Evolutionary conservation across 2,113 vertebrate genomes (phyloP).

Genomic region (Castor canadensis): DNA sequence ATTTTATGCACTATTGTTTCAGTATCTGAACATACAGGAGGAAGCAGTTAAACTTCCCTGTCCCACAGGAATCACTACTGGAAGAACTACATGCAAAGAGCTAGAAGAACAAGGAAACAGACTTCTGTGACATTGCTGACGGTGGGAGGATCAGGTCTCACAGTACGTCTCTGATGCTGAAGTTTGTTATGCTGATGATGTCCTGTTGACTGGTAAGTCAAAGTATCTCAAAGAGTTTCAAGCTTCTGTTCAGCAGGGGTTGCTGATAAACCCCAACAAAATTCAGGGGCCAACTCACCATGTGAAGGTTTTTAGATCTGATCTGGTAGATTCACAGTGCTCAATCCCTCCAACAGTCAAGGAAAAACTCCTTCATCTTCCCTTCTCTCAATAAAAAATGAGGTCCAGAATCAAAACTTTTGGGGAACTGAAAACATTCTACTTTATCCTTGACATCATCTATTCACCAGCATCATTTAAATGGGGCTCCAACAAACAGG

Average conservation of each 20-base stretch:
- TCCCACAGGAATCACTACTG: not conserved
- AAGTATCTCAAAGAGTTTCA: not conserved
- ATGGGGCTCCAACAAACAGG: not conserved
- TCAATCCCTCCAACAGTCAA: not conserved
- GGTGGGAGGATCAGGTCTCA: not conserved
- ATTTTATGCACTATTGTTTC: not conserved
- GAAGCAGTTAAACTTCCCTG: not conserved
- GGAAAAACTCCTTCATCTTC: not conserved
- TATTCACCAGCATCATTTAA: not conserved
- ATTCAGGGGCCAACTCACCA: not conserved
- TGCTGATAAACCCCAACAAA: not conserved
- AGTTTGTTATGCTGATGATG: not conserved
- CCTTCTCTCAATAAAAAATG: not conserved
- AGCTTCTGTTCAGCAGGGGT: not conserved
- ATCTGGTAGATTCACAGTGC: not conserved
- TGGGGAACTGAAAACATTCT: not conserved
- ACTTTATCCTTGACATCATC: not conserved
- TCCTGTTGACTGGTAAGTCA: not conserved
- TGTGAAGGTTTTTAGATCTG: too few species aligned
- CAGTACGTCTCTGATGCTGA: not conserved
- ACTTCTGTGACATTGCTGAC: not conserved
- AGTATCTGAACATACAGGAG: not conserved
- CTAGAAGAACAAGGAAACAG: not conserved
- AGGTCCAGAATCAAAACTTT: not conserved
- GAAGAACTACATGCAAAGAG: not conserved